phyloP scores from a whole-genome alignment of 1,140 invertebrate species.

The Drosophila willistoni region DNA sequence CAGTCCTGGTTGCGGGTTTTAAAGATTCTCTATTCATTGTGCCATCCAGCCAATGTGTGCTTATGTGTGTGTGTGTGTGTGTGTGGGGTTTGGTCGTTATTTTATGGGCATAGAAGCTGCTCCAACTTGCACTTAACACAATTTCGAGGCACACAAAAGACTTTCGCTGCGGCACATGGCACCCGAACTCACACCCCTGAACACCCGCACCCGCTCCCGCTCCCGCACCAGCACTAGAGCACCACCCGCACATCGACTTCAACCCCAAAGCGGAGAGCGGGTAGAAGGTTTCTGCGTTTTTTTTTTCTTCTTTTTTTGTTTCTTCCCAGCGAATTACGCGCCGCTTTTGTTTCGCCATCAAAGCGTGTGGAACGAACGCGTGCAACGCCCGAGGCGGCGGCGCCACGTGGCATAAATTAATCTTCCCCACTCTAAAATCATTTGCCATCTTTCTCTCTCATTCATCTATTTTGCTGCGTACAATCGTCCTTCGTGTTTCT shows the following conservation, averaged over 20 bases:
- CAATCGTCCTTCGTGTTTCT: slow-evolving; percentile 1
- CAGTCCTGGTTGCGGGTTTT: slow-evolving; percentile 33
- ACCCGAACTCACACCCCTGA: slow-evolving; percentile 19
- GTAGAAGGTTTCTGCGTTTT: slow-evolving; percentile 30
- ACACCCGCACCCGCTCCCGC: slow-evolving; percentile 17
- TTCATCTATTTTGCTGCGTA: slow-evolving; percentile 2
- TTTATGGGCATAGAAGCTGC: slow-evolving; percentile 35
- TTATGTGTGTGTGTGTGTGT: slow-evolving; percentile 51
- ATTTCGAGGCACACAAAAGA: slow-evolving; percentile 77
- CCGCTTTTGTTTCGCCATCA: slow-evolving; percentile 64
- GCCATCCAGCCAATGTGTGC: slow-evolving; percentile 55
- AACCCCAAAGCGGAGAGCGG: slow-evolving; percentile 17
- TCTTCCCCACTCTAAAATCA: slow-evolving; percentile 61
- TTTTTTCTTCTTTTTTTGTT: slow-evolving; percentile 16
- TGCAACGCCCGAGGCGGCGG: slow-evolving; percentile 60
- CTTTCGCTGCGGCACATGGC: slow-evolving; percentile 67
- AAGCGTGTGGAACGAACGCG: slow-evolving; percentile 70
- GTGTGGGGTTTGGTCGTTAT: slow-evolving; percentile 10
- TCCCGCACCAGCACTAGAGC: slow-evolving; percentile 10
- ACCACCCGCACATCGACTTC: background rate
- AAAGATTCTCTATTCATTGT: slow-evolving; percentile 63
- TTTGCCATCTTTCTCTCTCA: slow-evolving; percentile 39
- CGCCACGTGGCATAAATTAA: slow-evolving; percentile 79
- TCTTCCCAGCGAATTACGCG: slow-evolving; percentile 40
- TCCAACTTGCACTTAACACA: slow-evolving; percentile 79